Evolutionary conservation across 1,140 invertebrate species (phyloP).

Genomic region (Drosophila grimshawi): DNA sequence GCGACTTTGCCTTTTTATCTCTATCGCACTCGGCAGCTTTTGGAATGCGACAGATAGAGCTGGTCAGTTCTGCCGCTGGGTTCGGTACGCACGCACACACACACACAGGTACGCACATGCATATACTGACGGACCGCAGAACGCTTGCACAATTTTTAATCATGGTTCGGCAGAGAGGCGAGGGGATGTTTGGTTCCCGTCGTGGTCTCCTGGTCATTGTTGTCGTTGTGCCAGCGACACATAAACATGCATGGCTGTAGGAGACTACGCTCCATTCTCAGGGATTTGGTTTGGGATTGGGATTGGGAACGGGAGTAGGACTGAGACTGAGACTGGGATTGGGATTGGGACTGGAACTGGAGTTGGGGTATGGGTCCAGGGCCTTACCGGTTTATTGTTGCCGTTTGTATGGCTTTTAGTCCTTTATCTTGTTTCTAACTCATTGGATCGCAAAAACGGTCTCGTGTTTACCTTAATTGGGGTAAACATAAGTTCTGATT

Average conservation of each 20-base stretch:
- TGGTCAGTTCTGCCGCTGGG: background rate
- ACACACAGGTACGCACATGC: background rate
- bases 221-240: slow-evolving; percentile 56
- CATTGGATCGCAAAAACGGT: slow-evolving; percentile 83
- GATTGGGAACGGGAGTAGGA: background rate
- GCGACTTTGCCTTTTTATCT: slow-evolving; percentile 55
- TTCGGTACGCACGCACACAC: background rate
- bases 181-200: slow-evolving; percentile 29
- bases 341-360: too few relatives aligned
- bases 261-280: slow-evolving; percentile 13
- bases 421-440: slow-evolving; percentile 83
- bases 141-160: slow-evolving; percentile 82
- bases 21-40: slow-evolving; percentile 4
- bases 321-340: too few relatives aligned
- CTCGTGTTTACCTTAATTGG: slow-evolving; percentile 83
- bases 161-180: slow-evolving; percentile 59
- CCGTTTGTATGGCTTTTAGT: slow-evolving; percentile 68
- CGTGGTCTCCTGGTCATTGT: slow-evolving; percentile 51
- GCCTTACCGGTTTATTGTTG: slow-evolving; percentile 71
- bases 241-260: slow-evolving; percentile 68
- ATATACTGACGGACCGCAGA: slow-evolving; percentile 18
- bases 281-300: background rate
- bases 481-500: slow-evolving; percentile 83
- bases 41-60: background rate
- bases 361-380: background rate